Conservation (phyloP, 37 sponge, comb jelly and placozoan genomes). For the Axinella damicornis region DNA sequence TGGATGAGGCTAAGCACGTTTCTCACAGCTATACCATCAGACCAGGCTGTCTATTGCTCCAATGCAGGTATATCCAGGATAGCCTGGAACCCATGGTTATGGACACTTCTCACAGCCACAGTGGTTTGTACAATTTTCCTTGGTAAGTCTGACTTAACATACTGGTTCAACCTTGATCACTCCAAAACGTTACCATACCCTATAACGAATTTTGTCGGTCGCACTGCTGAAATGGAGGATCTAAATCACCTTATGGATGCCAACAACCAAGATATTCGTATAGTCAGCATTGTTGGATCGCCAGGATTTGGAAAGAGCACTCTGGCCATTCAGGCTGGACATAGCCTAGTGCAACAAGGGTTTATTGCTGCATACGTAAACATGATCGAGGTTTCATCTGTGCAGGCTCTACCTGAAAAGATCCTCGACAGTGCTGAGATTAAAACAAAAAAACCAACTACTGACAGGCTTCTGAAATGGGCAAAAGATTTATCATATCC, state of each 20-base stretch:
- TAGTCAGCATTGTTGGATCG: slow-evolving; percentile 30
- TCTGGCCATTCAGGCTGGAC: slow-evolving; percentile 21
- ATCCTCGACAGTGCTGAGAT: not conserved
- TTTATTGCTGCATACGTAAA: slow-evolving; percentile 22
- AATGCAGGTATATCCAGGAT: too few relatives aligned
- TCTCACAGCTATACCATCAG: too few relatives aligned
- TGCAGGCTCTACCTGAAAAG: slow-evolving; percentile 1
- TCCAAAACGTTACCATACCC: slow-evolving; percentile 22
- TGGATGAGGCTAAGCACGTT: too few relatives aligned
- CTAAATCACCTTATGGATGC: not conserved
- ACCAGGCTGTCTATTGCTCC: too few relatives aligned
- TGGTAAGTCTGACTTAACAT: too few relatives aligned
- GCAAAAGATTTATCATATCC: not conserved
- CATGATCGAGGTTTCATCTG: not conserved
- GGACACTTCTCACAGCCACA: too few relatives aligned
- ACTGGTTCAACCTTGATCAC: not conserved
- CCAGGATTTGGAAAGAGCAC: slow-evolving; percentile 46
- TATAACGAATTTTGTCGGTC: slow-evolving; percentile 8
- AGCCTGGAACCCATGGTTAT: too few relatives aligned
- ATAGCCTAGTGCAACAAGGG: not conserved
- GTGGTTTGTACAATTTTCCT: too few relatives aligned
- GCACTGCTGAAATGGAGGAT: not conserved
- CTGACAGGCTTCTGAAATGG: slow-evolving; percentile 9
- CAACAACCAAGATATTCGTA: not conserved
- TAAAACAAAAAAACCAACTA: not conserved